Evolutionary conservation across 2,888 invertebrate species (phyloP).

Genomic region (Dromius quadrimaculatus): DNA sequence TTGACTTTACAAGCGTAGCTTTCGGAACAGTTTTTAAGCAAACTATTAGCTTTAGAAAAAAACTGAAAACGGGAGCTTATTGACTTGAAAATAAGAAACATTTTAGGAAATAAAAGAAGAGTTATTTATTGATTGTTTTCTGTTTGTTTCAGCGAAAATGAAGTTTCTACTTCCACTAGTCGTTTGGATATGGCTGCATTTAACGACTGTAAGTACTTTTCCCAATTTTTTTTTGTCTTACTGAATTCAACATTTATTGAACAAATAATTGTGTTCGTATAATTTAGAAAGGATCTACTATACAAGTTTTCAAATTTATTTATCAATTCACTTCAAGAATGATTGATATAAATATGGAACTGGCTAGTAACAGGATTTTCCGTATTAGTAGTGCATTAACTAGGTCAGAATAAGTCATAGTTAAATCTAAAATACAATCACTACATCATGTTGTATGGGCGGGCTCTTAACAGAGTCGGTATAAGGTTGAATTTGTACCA

Average conservation of each 20-base stretch:
- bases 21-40: no score
- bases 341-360: background rate
- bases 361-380: background rate
- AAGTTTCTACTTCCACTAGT: constrained; percentile 92
- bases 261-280: no score
- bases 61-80: no score
- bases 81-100: no score
- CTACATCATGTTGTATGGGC: constrained; percentile 1
- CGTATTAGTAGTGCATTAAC: constrained; percentile 6
- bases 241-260: no score
- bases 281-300: no score
- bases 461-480: background rate
- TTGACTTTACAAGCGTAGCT: no score
- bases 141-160: constrained; percentile 90
- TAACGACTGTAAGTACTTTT: constrained; percentile 80
- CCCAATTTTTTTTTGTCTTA: constrained; percentile 19
- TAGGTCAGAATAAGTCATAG: constrained; percentile 43
- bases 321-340: background rate
- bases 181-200: constrained; percentile 89
- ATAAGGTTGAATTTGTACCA: background rate
- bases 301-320: no score
- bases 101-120: no score
- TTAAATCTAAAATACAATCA: constrained; percentile 37
- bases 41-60: no score
- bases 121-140: no score